Evolutionary conservation across 2,113 vertebrate genomes (phyloP), one percentile per base, ranked within the genome.

Genomic region (Epinephelus fuscoguttatus): DNA sequence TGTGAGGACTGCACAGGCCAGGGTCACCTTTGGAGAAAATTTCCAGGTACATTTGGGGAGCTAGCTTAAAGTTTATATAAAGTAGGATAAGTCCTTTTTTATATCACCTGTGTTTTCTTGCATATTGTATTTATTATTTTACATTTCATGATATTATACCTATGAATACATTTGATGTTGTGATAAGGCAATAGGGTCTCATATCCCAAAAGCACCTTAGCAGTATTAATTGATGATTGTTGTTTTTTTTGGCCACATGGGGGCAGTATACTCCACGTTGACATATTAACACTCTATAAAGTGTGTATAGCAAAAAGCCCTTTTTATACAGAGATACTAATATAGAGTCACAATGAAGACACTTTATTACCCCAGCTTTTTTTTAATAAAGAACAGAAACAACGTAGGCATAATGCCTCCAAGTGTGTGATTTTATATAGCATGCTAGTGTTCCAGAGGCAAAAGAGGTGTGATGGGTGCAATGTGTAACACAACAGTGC

Each of bases 21-120:
- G 76, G 57, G 89, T 95, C 56, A 86, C 89, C 23, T 93, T 94
- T 67, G 95, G 96, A 85, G 94, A 95, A 52, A 94, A 94, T 81
- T 95, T 96, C 82, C 93, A 94, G 92, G 94, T 94, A 91, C 5
- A 6, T 80, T 8, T 73, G 2, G 15, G 11, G 13, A 21, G 4
- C 1, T 56, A 30, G 61, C 2, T 70, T 3, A 53, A n/a, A 57
- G 1, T 66, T 27, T 11, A 37, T 52, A 45, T 50, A 53, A 74
- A 33, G 4, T 30, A 15, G 3, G 2, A 53, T 23, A 12, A 2
- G 14, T 4, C 25, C 4, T 42, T 71, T 9, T 74, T 4, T 3
- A 45, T 17, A 30, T 47, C 50, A 45, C 19, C 49, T 53, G 13
- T 70, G 33, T 55, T 80, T 62, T 53, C n/a, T n/a, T 27, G 4